Conservation (phyloP, 2,113 vertebrate genomes). For the Prolemur simus region DNA sequence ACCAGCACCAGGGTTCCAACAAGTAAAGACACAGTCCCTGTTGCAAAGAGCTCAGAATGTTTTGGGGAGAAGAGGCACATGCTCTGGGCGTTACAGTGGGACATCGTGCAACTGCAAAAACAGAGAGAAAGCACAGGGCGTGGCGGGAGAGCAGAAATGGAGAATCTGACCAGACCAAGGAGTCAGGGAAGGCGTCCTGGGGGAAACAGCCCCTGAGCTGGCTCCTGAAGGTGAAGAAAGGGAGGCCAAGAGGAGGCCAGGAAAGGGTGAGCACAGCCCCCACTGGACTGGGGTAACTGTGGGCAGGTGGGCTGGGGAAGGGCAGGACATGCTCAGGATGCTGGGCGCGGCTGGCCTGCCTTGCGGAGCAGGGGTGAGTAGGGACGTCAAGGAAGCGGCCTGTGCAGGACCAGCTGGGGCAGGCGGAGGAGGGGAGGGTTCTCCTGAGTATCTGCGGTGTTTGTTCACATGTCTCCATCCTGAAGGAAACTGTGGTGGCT, state of each 20-base stretch:
- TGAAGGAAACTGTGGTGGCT: background rate
- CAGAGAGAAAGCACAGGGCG: fast-evolving
- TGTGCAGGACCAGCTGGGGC: background rate
- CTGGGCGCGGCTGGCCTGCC: fast-evolving
- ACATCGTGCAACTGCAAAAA: fast-evolving
- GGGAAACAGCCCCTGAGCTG: too few relatives aligned
- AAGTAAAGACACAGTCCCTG: background rate
- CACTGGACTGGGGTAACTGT: too few relatives aligned
- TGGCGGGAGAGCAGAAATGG: background rate
- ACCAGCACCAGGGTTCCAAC: background rate
- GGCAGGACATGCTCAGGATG: background rate
- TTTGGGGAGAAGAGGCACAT: fast-evolving
- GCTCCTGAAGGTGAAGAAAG: background rate
- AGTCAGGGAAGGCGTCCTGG: background rate
- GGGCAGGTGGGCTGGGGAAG: too few relatives aligned
- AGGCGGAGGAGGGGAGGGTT: fast-evolving
- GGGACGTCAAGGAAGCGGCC: fast-evolving
- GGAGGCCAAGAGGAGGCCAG: background rate
- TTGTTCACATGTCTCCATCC: fast-evolving
- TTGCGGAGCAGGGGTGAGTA: background rate
- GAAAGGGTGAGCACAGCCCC: background rate
- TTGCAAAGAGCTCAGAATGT: background rate
- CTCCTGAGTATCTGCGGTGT: fast-evolving
- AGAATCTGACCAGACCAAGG: background rate
- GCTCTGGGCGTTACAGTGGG: fast-evolving